These are phyloP conservation scores for Laspeyria flexula DNA, from an alignment of 2,888 invertebrate species.

Conservation along the genomic window DNA sequence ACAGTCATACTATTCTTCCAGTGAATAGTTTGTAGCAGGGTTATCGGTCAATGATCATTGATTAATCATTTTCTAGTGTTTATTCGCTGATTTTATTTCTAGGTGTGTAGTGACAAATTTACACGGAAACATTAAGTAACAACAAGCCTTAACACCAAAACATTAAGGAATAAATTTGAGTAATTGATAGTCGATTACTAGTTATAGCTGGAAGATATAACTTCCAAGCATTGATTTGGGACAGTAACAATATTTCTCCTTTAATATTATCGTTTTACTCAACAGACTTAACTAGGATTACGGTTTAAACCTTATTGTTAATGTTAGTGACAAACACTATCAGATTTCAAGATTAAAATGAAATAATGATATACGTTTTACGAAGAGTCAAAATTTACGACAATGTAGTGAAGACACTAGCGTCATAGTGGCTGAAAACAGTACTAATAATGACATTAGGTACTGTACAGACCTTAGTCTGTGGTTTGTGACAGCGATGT, in stretches of 20 bases:
- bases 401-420: not conserved
- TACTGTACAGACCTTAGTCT: too few relatives aligned
- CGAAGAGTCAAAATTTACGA: not conserved
- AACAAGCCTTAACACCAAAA: not conserved
- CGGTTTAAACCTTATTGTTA: conserved; percentile 2
- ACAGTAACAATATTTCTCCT: not conserved
- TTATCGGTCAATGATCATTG: too few relatives aligned
- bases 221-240: not conserved
- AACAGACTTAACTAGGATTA: conserved; percentile 10
- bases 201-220: not conserved
- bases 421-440: not conserved
- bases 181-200: not conserved
- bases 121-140: too few relatives aligned
- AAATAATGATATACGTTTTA: not conserved
- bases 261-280: not conserved
- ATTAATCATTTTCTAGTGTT: too few relatives aligned
- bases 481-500: too few relatives aligned
- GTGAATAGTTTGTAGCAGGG: too few relatives aligned
- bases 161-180: not conserved
- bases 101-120: too few relatives aligned
- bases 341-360: conserved; percentile 1
- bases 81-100: too few relatives aligned
- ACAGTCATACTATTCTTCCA: too few relatives aligned
- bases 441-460: not conserved
- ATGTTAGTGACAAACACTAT: conserved; percentile 10